phyloP scores from a whole-genome alignment of 2,888 invertebrate species.

The Drosophila vallismaia region DNA sequence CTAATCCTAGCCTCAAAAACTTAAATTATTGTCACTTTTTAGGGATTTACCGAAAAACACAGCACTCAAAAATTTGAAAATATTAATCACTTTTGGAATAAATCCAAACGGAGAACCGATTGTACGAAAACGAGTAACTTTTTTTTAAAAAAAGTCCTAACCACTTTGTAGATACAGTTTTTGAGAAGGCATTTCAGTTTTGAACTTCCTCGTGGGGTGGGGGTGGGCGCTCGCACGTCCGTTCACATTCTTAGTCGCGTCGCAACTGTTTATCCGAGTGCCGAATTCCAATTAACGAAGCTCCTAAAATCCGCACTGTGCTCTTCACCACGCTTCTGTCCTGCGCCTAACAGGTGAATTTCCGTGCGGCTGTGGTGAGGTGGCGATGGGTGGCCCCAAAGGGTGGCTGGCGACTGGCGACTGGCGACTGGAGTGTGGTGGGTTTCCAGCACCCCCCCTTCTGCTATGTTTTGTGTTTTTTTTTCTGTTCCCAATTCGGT shows the following conservation, averaged over 20 bases:
- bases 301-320: constrained; percentile 13
- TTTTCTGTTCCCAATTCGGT: constrained; percentile 10
- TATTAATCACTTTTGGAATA: not conserved
- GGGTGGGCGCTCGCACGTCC: constrained; percentile 61
- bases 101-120: not conserved
- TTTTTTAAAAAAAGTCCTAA: constrained; percentile 1
- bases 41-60: not conserved
- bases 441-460: constrained; percentile 5
- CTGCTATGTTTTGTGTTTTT: not conserved
- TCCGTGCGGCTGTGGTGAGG: constrained; percentile 8
- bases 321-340: constrained; percentile 66
- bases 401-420: constrained; percentile 4
- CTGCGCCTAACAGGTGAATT: constrained; percentile 76
- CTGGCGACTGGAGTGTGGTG: constrained; percentile 22
- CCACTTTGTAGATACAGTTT: constrained; percentile 34
- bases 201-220: constrained; percentile 2
- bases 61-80: not conserved
- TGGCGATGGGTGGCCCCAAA: constrained; percentile 15
- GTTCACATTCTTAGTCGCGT: constrained; percentile 64
- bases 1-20: not conserved
- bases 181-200: constrained; percentile 25
- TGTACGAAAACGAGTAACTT: constrained; percentile 1
- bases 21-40: not conserved
- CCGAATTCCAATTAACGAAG: constrained; percentile 36
- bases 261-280: constrained; percentile 61